A percentile compares a stretch with the other conserved stretches of the same genome.
These are phyloP conservation scores for Pseudonaja textilis DNA, from an alignment of 2,113 vertebrate species.

Conservation along the genomic window DNA sequence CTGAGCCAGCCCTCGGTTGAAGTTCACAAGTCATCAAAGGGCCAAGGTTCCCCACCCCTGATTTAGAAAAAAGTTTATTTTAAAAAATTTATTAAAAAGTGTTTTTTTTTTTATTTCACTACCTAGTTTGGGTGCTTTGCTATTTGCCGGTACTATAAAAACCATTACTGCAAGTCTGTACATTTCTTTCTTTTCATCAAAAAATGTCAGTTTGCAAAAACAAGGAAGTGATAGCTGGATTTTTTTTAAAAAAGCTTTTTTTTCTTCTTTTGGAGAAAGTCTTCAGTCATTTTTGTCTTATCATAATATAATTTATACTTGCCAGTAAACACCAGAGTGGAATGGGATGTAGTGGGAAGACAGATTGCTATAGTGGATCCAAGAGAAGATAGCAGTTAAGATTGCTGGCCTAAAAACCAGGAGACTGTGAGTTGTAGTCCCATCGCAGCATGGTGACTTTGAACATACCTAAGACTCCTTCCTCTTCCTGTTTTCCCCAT, in stretches of 20 bases:
- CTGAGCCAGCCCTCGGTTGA: background rate
- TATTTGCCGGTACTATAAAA: constrained; percentile 37
- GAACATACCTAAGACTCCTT: background rate
- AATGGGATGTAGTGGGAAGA: background rate
- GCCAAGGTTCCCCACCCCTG: background rate
- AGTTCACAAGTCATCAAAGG: background rate
- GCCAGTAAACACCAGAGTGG: background rate
- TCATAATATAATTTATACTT: background rate
- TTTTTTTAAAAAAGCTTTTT: background rate
- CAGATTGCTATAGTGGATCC: background rate
- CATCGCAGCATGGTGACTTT: background rate
- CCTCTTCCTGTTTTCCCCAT: background rate
- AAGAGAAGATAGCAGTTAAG: background rate
- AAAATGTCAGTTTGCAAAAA: constrained; percentile 24
- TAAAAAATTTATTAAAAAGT: no score
- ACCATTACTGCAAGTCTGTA: background rate
- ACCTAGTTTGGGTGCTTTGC: fast-evolving
- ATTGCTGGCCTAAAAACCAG: background rate
- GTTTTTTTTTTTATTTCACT: constrained; percentile 26
- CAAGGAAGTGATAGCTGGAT: constrained; percentile 4
- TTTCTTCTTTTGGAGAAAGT: background rate
- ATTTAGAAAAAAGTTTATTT: background rate
- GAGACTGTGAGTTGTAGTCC: background rate
- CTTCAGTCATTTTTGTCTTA: background rate
- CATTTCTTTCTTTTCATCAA: constrained; percentile 13